Evolutionary conservation across 2,888 invertebrate genomes (phyloP).

Genomic region (Herminia tarsipennalis): DNA sequence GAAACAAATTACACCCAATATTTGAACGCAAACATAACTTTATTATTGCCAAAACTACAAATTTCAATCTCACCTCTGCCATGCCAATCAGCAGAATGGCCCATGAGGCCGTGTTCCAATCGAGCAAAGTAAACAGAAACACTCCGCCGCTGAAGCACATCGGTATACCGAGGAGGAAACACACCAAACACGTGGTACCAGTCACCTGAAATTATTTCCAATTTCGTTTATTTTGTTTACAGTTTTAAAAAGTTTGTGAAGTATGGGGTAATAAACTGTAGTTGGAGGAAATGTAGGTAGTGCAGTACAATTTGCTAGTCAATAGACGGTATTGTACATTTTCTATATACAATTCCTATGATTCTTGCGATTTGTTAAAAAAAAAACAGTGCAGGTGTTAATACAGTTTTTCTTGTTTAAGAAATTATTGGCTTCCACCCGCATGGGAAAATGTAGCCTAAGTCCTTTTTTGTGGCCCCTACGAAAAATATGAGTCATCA

Average conservation of each 20-base stretch:
- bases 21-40: background rate
- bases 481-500: too few relatives aligned
- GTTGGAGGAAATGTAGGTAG: too few relatives aligned
- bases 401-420: too few relatives aligned
- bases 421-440: too few relatives aligned
- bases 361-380: too few relatives aligned
- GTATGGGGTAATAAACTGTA: background rate
- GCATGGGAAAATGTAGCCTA: too few relatives aligned
- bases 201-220: slow-evolving; percentile 80
- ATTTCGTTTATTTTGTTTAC: background rate
- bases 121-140: slow-evolving; percentile 89
- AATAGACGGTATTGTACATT: too few relatives aligned
- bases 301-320: too few relatives aligned
- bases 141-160: slow-evolving; percentile 92
- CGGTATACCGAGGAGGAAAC: slow-evolving; percentile 89
- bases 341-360: too few relatives aligned
- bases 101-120: slow-evolving; percentile 92
- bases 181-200: slow-evolving; percentile 86
- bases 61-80: slow-evolving; percentile 81
- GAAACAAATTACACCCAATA: too few relatives aligned
- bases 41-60: background rate
- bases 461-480: too few relatives aligned
- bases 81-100: slow-evolving; percentile 90
- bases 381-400: too few relatives aligned
- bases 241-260: background rate